These are phyloP conservation scores for Platygyra sinensis DNA, from an alignment of 64 coral and sea anemone species.

Conservation along the genomic window DNA sequence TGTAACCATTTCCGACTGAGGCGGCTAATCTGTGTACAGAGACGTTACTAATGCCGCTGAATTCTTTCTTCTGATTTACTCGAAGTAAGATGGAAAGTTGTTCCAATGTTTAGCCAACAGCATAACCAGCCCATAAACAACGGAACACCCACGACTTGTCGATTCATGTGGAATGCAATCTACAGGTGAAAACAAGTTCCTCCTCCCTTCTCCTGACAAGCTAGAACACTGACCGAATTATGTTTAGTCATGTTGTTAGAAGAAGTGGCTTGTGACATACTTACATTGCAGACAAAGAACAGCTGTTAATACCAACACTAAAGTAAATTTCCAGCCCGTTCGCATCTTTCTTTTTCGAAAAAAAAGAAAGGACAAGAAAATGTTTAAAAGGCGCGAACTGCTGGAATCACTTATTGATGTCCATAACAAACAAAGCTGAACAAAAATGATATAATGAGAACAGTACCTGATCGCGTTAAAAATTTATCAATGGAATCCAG, in stretches of 20 bases:
- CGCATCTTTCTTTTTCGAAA: conserved; percentile 20
- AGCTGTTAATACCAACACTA: not conserved
- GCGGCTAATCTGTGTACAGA: not conserved
- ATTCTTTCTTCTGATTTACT: not conserved
- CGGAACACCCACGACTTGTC: not conserved
- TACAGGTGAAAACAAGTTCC: not conserved
- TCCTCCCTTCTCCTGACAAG: not conserved
- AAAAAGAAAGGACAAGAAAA: conserved; percentile 20
- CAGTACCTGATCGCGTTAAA: conserved; percentile 8
- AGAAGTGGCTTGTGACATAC: not conserved
- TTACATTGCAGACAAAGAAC: conserved; percentile 20
- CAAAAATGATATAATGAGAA: conserved; percentile 44
- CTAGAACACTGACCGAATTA: not conserved
- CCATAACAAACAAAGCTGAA: conserved; percentile 33
- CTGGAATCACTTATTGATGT: conserved; percentile 37
- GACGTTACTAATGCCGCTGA: not conserved
- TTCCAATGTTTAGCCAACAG: not conserved
- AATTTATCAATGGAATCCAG: conserved; percentile 23
- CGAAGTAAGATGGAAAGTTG: not conserved
- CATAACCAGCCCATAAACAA: not conserved
- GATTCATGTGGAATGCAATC: not conserved
- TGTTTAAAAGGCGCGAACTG: not conserved
- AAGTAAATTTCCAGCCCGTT: conserved; percentile 6
- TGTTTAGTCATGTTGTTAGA: not conserved
- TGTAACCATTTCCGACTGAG: not conserved